A percentile compares a stretch with the other conserved stretches of the same genome.
phyloP scores from a whole-genome alignment of 2,113 vertebrate species.

The Heterochromis multidens region DNA sequence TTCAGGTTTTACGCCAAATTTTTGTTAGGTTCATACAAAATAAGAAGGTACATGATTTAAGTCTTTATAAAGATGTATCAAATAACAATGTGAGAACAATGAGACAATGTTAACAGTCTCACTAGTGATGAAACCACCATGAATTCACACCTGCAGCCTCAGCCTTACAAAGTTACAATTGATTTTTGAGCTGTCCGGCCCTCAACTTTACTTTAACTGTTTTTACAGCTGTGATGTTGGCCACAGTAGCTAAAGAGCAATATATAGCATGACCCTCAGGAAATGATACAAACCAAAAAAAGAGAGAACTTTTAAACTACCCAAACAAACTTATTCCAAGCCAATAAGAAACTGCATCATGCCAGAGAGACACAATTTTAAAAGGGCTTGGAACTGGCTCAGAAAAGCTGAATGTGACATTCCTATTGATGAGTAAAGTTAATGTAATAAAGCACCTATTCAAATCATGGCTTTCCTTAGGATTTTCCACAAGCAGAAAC shows the following conservation, averaged over 20 bases:
- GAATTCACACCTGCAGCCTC: neutral
- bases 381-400: neutral
- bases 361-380: neutral
- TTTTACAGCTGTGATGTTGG: neutral
- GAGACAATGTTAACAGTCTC: neutral
- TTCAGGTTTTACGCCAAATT: neutral
- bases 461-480: constrained; percentile 3
- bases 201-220: neutral
- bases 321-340: neutral
- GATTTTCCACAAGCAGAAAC: constrained; percentile 8
- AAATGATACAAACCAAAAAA: neutral
- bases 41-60: neutral
- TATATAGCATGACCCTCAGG: neutral
- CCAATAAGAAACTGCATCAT: neutral
- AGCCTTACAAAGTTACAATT: neutral
- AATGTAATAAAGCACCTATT: constrained; percentile 6
- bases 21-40: neutral
- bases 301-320: neutral
- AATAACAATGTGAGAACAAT: neutral
- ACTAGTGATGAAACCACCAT: neutral
- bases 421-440: neutral
- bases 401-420: neutral
- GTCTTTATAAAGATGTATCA: neutral
- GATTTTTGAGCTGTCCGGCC: neutral
- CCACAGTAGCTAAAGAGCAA: neutral